A percentile compares a stretch with the other conserved stretches of the same genome.
phyloP scores from a whole-genome alignment of 2,113 vertebrate genomes.

The Equus przewalskii region DNA sequence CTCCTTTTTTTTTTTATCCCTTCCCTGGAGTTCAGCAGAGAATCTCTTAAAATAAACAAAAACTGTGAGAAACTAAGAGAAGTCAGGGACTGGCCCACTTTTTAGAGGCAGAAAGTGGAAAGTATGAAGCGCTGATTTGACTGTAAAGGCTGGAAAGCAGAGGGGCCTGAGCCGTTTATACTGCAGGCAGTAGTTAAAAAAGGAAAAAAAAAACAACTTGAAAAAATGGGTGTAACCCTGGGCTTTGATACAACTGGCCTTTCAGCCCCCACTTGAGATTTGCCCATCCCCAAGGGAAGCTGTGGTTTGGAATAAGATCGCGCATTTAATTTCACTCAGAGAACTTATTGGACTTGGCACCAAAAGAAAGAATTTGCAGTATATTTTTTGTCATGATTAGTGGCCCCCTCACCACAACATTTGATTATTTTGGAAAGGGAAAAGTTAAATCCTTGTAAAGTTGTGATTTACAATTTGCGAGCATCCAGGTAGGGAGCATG shows the following conservation, averaged over 20 bases:
- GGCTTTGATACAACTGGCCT: conserved; percentile 90
- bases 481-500: conserved; percentile 88
- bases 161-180: conserved; percentile 84
- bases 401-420: conserved; percentile 87
- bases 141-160: conserved; percentile 85
- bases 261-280: conserved; percentile 90
- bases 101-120: conserved; percentile 88
- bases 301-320: conserved; percentile 91
- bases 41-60: conserved; percentile 89
- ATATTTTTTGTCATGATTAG: conserved; percentile 92
- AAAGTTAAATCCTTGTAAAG: conserved; percentile 90
- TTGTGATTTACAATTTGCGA: conserved; percentile 88
- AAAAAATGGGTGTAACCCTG: conserved; percentile 90
- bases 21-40: conserved; percentile 72
- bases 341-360: conserved; percentile 92
- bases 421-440: conserved; percentile 90
- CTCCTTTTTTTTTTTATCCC: background rate
- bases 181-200: conserved; percentile 87
- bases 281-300: conserved; percentile 89
- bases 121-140: conserved; percentile 89
- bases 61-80: conserved; percentile 89
- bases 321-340: conserved; percentile 91
- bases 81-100: conserved; percentile 86
- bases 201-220: conserved; percentile 69
- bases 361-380: conserved; percentile 90